A percentile compares a stretch with the other conserved stretches of the same genome.
Evolutionary conservation across 2,113 vertebrate genomes (phyloP).

Genomic region (Coracopsis vasa): DNA sequence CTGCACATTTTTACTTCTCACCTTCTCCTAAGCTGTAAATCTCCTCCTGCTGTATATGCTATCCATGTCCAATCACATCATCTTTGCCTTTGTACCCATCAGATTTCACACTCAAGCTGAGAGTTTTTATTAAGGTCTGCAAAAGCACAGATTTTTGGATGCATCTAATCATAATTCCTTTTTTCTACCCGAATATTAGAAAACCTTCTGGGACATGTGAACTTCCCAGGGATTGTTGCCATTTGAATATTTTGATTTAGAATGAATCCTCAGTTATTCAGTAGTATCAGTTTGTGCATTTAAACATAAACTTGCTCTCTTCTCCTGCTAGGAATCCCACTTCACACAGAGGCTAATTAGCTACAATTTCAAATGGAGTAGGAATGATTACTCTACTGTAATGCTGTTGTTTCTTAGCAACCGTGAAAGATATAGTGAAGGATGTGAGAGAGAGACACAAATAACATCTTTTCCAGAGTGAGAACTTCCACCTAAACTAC

Average conservation of each 20-base stretch:
- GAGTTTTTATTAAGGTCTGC: conserved; percentile 36
- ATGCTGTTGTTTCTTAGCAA: conserved; percentile 61
- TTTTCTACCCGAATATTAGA: neutral
- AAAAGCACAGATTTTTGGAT: neutral
- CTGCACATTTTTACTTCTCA: neutral
- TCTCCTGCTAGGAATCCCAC: neutral
- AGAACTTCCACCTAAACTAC: conserved; percentile 35
- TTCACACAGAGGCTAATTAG: conserved; percentile 31
- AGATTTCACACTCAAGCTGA: conserved; percentile 28
- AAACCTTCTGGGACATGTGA: neutral
- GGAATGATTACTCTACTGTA: conserved; percentile 33
- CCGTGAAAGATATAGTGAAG: neutral
- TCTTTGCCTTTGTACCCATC: neutral
- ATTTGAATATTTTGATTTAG: neutral
- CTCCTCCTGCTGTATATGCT: neutral
- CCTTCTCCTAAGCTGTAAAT: neutral
- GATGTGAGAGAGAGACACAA: conserved; percentile 28
- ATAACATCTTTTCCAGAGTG: neutral
- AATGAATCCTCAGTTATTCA: neutral
- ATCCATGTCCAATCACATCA: neutral
- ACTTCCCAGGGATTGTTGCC: neutral
- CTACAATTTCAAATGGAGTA: conserved; percentile 2
- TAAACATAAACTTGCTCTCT: neutral
- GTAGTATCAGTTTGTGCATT: neutral
- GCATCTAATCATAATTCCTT: neutral